Evolutionary conservation across 2,797 vertebrate genomes (phyloP).

Genomic region (Sebastes umbrosus): DNA sequence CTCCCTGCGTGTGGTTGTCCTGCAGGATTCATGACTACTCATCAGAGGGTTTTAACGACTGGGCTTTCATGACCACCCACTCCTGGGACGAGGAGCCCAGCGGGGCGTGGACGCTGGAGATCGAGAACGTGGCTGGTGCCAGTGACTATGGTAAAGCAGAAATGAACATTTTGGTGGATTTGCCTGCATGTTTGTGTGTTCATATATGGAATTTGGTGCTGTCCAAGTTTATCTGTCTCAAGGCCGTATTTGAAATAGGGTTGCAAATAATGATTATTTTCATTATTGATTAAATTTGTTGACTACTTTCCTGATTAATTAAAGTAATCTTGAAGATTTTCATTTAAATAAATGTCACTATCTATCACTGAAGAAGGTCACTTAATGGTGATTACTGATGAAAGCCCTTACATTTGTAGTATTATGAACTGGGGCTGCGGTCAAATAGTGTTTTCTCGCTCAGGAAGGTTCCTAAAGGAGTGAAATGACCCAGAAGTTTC

Average conservation of each 20-base stretch:
- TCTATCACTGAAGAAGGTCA: neutral
- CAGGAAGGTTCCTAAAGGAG: neutral
- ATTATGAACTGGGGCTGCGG: too few species aligned
- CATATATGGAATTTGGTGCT: neutral
- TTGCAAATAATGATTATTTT: neutral
- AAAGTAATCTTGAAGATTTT: neutral
- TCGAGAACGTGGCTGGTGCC: conserved; percentile 86
- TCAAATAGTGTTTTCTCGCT: too few species aligned
- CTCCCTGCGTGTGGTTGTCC: conserved; percentile 4
- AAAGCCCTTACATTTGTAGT: too few species aligned
- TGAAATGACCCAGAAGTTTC: neutral
- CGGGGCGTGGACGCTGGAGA: conserved; percentile 93
- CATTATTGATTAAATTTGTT: neutral
- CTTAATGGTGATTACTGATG: too few species aligned
- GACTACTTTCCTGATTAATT: neutral
- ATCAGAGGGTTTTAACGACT: conserved; percentile 96
- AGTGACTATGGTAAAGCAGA: conserved; percentile 82
- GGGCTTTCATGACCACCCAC: conserved; percentile 99
- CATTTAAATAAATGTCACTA: neutral
- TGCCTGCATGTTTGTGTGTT: neutral
- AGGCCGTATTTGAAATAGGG: neutral
- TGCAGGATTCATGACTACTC: conserved; percentile 94
- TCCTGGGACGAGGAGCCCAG: conserved; percentile 95
- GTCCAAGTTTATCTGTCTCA: neutral
- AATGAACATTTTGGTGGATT: neutral